Conservation (phyloP, 2,113 vertebrate species). For the Carassius carassius region DNA sequence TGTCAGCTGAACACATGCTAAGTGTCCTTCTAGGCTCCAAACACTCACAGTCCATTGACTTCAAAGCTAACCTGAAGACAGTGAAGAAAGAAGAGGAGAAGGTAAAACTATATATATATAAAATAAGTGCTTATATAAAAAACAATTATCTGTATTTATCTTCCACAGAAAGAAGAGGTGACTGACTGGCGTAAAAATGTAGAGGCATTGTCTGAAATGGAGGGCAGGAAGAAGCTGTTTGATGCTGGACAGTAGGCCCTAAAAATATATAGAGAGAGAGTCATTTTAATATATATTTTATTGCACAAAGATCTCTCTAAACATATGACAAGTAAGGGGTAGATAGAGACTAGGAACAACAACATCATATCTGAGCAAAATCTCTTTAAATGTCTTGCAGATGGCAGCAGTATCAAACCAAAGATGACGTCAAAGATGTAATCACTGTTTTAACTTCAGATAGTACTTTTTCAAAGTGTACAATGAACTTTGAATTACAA, state of each 20-base stretch:
- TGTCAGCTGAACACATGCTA: background rate
- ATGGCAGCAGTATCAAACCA: background rate
- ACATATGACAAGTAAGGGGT: background rate
- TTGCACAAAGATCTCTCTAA: background rate
- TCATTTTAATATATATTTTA: background rate
- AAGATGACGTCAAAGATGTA: background rate
- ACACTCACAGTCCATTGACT: background rate
- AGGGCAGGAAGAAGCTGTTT: conserved; percentile 71
- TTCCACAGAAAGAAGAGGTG: conserved; percentile 62
- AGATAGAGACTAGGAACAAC: background rate
- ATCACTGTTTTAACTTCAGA: background rate
- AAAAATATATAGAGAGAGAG: background rate
- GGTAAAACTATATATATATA: background rate
- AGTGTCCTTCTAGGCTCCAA: conserved; percentile 12
- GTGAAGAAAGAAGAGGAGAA: conserved; percentile 15
- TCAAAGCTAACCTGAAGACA: conserved; percentile 6
- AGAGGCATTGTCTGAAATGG: conserved; percentile 71
- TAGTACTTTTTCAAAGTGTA: background rate
- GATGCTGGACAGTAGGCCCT: conserved; percentile 53
- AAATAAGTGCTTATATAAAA: background rate
- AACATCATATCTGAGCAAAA: background rate
- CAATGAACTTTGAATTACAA: background rate
- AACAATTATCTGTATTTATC: background rate
- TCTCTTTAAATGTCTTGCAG: background rate
- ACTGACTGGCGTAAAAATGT: conserved; percentile 72